Evolutionary conservation across 1,140 invertebrate genomes (phyloP).

Genomic region (Pinna nobilis): DNA sequence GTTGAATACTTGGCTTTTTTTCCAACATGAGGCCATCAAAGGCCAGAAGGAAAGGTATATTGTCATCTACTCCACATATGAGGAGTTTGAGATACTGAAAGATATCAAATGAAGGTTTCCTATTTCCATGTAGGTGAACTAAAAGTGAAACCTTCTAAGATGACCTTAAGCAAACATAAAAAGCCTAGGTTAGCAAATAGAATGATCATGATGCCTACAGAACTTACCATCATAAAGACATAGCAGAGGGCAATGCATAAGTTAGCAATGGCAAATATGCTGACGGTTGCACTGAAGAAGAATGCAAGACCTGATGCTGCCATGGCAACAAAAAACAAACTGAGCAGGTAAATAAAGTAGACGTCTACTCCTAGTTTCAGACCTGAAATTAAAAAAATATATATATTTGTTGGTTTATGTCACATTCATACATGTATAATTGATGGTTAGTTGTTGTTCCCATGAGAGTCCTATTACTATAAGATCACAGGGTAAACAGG

Average conservation of each 20-base stretch:
- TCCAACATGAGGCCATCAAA: no score
- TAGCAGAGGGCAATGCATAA: slow-evolving; percentile 67
- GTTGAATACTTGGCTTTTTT: no score
- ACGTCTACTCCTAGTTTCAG: slow-evolving; percentile 53
- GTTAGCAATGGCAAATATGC: slow-evolving; percentile 69
- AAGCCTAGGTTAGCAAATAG: no score
- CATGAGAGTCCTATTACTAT: background rate
- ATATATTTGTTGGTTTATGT: background rate
- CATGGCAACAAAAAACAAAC: slow-evolving; percentile 63
- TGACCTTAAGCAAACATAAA: no score
- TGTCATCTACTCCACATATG: no score
- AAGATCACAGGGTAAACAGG: no score
- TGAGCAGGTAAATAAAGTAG: slow-evolving; percentile 69
- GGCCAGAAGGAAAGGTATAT: no score
- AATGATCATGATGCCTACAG: no score
- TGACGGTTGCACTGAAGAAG: slow-evolving; percentile 67
- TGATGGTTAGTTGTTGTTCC: background rate
- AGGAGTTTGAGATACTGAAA: no score
- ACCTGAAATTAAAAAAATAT: slow-evolving; percentile 55
- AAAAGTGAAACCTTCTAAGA: no score
- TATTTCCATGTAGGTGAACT: no score
- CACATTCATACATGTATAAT: background rate
- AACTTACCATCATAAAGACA: slow-evolving; percentile 74
- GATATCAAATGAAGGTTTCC: no score
- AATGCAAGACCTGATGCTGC: slow-evolving; percentile 69